Evolutionary conservation across 2,113 vertebrate species (phyloP), one percentile per base, ranked within the genome.

Genomic region (Arizona elegans): DNA sequence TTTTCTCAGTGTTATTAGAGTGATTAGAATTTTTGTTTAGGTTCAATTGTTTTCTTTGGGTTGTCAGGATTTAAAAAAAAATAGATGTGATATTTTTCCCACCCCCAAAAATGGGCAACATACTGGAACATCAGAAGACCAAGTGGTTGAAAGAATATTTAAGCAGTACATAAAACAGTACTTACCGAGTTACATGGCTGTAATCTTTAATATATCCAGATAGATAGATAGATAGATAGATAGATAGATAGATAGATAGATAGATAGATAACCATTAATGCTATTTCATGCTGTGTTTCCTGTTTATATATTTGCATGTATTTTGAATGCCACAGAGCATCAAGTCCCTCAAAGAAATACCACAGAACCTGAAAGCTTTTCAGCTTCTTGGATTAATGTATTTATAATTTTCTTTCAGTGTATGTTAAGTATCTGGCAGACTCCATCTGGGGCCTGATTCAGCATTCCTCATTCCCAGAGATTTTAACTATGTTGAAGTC

Each of bases 361-460:
- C 88, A 70, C 85, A 92, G 62, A 90, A 19, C 38, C 86, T 93
- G 13, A 90, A 89, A 1, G 1, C 91, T 54, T 1, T 0, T 0
- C 0, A 86, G 43, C 24, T 3, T 86, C 93, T 91, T 29, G 52
- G 0, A 0, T 87, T 91, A 91, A 93, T 91, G 87, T 91, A 93
- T 91, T 93, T 94, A 89, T 86, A 90, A 89, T 93, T 70, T 91
- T 53, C 29, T 90, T 96, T 95, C 87, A 10, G 3, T 94, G 92
- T 21, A 90, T 90, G 55, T 92, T 70, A n/a, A 91, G 92, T 95
- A 93, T 52, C 0, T 0, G 0, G 0, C 6, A 91, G 29, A 10
- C 26, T 50, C 43, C 15, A 9, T 81, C 5, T 6, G 50, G 59
- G 89, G 50, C 6, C 89, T 56, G 15, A 87, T 90, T 94, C 0